Conservation (phyloP, 2,113 vertebrate genomes). For the Corvus hawaiiensis region DNA sequence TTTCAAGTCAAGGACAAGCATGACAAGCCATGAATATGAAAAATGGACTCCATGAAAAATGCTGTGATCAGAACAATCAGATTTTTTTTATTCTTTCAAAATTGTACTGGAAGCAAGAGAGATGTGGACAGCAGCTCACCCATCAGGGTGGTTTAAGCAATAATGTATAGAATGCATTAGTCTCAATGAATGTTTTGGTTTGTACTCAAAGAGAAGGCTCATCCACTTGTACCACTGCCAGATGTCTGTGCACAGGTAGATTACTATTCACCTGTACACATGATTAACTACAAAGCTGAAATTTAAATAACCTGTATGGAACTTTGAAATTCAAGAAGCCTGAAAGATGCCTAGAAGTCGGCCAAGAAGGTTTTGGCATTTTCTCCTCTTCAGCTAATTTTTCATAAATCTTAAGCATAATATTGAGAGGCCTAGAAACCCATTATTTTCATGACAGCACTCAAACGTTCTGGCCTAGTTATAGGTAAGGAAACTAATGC, state of each 20-base stretch:
- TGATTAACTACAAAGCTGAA: background rate
- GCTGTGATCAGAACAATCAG: background rate
- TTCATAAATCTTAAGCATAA: background rate
- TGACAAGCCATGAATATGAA: background rate
- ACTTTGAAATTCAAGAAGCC: background rate
- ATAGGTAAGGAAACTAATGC: background rate
- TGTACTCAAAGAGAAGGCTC: background rate
- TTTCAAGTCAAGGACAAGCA: background rate
- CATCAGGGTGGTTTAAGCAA: background rate
- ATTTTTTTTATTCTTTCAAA: background rate
- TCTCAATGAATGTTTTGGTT: background rate
- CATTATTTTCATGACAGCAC: fast-evolving
- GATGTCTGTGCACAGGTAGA: background rate
- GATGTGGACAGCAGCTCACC: background rate
- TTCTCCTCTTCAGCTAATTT: background rate
- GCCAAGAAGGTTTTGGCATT: background rate
- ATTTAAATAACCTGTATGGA: background rate
- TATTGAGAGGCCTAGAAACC: background rate
- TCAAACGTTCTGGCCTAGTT: background rate
- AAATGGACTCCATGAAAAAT: background rate
- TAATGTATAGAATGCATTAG: background rate
- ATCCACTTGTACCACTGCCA: background rate
- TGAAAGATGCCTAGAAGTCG: background rate
- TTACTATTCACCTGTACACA: background rate
- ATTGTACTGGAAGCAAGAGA: background rate